Evolutionary conservation across 2,797 vertebrate genomes (phyloP), one percentile per base, ranked within the genome.

Genomic region (Echiichthys vipera): DNA sequence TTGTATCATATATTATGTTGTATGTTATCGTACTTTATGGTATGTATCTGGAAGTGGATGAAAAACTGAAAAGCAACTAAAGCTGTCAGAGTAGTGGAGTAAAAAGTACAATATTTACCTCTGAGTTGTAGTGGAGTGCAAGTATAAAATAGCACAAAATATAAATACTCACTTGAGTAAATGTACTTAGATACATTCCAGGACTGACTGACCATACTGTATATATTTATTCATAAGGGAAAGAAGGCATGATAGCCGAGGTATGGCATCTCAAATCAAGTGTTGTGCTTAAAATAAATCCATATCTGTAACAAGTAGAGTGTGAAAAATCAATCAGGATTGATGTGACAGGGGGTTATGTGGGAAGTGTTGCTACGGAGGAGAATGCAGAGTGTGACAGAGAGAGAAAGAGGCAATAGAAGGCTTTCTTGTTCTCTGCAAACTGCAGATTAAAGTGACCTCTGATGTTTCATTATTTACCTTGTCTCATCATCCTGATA

Each of bases 261-360:
- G 57, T 25, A 36, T 70, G 77, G 78, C 34, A 84, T 85, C 74
- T 80, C 56, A 71, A 76, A 73, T 78, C 62, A 37, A 62, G 69
- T 50, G 70, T 76, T 64, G 46, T 53, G 56, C 27, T 61, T 58
- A 80, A 87, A 83, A 68, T 80, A 67, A 74, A 84, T 87, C 77
- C 61, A 87, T 87, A 84, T 74, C 76, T 81, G 67, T 73, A 84
- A 79, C 58, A 69, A 65, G 51, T 71, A 29, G 68, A 40, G 76
- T 75, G 85, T 84, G 85, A 89, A 86, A 85, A 87, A 91, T 89
- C 83, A 70, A 89, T 91, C 55, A 39, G 13, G 80, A 86, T 86
- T 81, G 74, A 81, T 84, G 77, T 85, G 84, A 77, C 71, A 36
- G 70, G 74, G 81, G 68, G 67, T 68, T 84, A 70, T 69, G 76